Evolutionary conservation across 2,797 vertebrate genomes (phyloP), one percentile per base, ranked within the genome.

Genomic region (Geotrypetes seraphini): DNA sequence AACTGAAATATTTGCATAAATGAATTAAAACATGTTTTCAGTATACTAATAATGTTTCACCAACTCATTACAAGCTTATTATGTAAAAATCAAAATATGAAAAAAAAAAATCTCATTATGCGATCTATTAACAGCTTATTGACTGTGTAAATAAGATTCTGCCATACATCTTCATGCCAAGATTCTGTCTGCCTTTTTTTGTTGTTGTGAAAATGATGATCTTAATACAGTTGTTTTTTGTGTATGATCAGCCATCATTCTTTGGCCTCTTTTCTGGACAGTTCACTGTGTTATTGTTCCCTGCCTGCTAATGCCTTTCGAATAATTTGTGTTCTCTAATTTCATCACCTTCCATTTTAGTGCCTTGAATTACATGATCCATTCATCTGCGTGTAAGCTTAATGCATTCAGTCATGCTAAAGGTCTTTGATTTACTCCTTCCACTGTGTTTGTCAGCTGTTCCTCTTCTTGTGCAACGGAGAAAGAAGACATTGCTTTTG

Each of bases 401-500:
- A 33, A 62, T 53, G 32, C 53, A 53, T 41, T 63, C 26, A 55
- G 53, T 50, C 0, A 54, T 44, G 44, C 56, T 25, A 31, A 11
- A 35, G 28, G 52, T 40, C 23, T 46, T 52, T 46, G 25, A 32
- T 59, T 33, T 46, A 45, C 33, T 49, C 2, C 14, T 23, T 41
- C 28, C n/a, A n/a, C 37, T 59, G 31, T 29, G n/a, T n/a, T n/a
- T n/a, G n/a, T n/a, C n/a, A n/a, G n/a, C n/a, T n/a, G n/a, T 28
- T 47, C 40, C 25, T 38, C 24, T n/a, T n/a, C n/a, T n/a, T 0
- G 4, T 40, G 19, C 29, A 55, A 50, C 54, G 47, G 52, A 58
- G 53, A 22, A 50, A 37, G 55, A 66, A 50, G 12, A n/a, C n/a
- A 50, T 42, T 12, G 12, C 38, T 53, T 60, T 27, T 50, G 25